Conservation (phyloP, 2,113 vertebrate species). For the Anser brachyrhynchus region DNA sequence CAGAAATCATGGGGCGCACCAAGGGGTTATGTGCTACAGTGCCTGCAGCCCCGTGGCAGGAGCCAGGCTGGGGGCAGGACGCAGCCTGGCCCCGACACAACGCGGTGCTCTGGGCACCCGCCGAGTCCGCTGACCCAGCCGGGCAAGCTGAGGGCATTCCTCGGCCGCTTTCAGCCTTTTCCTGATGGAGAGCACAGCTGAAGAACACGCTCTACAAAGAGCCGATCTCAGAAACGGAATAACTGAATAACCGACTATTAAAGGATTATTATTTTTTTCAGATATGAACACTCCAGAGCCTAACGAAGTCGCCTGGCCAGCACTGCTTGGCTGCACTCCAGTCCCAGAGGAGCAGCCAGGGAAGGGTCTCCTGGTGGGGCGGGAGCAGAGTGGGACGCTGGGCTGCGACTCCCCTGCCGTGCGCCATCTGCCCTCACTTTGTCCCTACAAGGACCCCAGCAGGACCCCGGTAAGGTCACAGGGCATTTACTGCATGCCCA, state of each 20-base stretch:
- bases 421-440: not conserved
- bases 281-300: not conserved
- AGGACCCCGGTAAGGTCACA: not conserved
- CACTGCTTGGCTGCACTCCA: not conserved
- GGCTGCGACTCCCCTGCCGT: not conserved
- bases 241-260: not conserved
- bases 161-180: not conserved
- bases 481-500: accelerated
- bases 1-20: not conserved
- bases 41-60: not conserved
- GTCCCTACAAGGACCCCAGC: not conserved
- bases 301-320: not conserved
- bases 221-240: not conserved
- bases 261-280: not conserved
- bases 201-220: not conserved
- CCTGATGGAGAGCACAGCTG: not conserved
- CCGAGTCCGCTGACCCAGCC: accelerated
- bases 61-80: not conserved
- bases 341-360: too few species aligned
- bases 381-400: not conserved
- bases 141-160: not conserved
- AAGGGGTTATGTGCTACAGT: not conserved
- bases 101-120: not conserved
- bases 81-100: accelerated
- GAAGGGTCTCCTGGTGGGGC: too few species aligned